Evolutionary conservation across 1,140 invertebrate genomes (phyloP), one percentile per base, ranked within the genome.

Genomic region (Limonius californicus): DNA sequence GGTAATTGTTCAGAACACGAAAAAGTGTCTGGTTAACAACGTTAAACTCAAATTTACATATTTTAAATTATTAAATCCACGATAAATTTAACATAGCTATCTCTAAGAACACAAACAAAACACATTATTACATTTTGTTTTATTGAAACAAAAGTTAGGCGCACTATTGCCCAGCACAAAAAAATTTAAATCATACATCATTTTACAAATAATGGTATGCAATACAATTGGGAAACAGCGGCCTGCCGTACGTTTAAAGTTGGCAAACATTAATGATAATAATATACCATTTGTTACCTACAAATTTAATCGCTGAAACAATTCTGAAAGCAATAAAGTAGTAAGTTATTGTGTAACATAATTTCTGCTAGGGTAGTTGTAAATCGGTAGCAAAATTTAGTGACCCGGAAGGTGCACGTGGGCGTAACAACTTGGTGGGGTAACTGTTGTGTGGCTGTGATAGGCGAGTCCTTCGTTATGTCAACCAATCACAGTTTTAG

Each of bases 361-460:
- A 50, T 50, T 50, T 50, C 14, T 50, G 45, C 45, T 7, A 14
- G 45, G 16, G 45, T 50, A 50, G 45, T 50, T 50, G 45, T 50
- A 50, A 50, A 50, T 50, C 45, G 45, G 45, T 50, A 50, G 45
- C 45, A 50, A 18, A 18, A 50, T 50, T 2, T 50, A 50, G 16
- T 50, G 45, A 50, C 45, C 45, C 68, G 70, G 70, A 71, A 71
- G 61, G 63, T 45, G 64, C 68, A 71, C 67, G 63, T 68, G 66
- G 65, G 70, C 68, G 66, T 64, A 70, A 68, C 68, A 66, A 67
- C 68, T 63, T 63, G 62, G 65, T 57, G 64, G 68, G 68, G 68
- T 68, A 53, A 61, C 55, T 62, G 3, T 21, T 50, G 12, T 19
- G 12, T 7, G 2, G 9, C 16, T 50, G 21, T 53, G 53, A 54